These are phyloP conservation scores for Chalcosyrphus nemorum DNA, from an alignment of 2,888 invertebrate species.

Conservation along the genomic window DNA sequence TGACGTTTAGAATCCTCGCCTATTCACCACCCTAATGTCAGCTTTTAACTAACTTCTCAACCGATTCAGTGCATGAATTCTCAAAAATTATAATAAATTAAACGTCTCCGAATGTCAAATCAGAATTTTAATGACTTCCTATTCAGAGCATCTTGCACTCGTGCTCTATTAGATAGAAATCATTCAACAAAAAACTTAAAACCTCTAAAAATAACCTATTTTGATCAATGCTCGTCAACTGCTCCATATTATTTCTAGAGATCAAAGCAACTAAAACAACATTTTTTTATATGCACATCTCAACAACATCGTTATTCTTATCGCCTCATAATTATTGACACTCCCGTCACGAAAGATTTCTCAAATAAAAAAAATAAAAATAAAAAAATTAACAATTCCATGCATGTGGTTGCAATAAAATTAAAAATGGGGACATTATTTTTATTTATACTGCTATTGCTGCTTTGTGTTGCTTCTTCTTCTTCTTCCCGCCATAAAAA, in stretches of 20 bases:
- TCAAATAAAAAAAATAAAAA: conserved; percentile 16
- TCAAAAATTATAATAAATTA: too few relatives aligned
- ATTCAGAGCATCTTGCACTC: too few relatives aligned
- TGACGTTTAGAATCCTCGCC: too few relatives aligned
- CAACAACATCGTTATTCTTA: conserved; percentile 51
- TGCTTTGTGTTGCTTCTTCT: conserved; percentile 15
- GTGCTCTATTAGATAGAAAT: too few relatives aligned
- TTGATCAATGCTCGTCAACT: background rate
- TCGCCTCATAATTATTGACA: conserved; percentile 60
- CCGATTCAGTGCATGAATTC: too few relatives aligned
- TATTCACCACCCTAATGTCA: too few relatives aligned
- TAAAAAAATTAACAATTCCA: conserved; percentile 56
- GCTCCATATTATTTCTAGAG: conserved; percentile 16
- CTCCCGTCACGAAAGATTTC: conserved; percentile 59
- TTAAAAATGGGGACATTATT: conserved; percentile 57
- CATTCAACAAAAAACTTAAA: too few relatives aligned
- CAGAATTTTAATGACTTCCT: too few relatives aligned
- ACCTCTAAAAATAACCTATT: too few relatives aligned
- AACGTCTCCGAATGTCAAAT: too few relatives aligned
- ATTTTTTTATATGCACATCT: background rate
- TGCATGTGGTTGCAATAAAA: conserved; percentile 65
- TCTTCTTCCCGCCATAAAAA: conserved; percentile 51
- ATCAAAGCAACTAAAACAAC: conserved; percentile 28
- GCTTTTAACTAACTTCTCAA: too few relatives aligned
- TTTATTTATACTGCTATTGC: conserved; percentile 7